A percentile compares a stretch with the other conserved stretches of the same genome.
These are phyloP conservation scores for Mastomys natalensis DNA, from an alignment of 2,113 vertebrate species.

Conservation along the genomic window DNA sequence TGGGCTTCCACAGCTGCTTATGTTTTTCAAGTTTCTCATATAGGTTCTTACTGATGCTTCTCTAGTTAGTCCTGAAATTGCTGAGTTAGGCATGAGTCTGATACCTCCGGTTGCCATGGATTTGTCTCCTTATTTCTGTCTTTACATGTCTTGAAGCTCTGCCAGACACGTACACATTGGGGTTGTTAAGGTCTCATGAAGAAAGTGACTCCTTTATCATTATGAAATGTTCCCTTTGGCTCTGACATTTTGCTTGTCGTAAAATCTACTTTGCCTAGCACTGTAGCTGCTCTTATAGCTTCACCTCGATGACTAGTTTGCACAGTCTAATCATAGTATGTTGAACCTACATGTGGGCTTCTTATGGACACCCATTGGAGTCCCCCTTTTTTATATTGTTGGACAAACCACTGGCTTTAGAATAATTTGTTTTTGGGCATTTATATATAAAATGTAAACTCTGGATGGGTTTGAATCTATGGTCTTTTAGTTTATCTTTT, in stretches of 20 bases:
- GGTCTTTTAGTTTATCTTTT: background rate
- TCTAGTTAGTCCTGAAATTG: background rate
- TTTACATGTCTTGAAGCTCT: slow-evolving; percentile 25
- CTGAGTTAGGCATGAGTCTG: background rate
- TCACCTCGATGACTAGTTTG: background rate
- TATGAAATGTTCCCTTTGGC: background rate
- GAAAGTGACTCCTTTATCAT: background rate
- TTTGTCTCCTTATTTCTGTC: background rate
- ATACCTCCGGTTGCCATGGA: background rate
- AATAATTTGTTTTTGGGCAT: background rate
- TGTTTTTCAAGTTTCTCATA: background rate
- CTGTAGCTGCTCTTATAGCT: background rate
- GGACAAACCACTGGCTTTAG: background rate
- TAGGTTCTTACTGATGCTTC: background rate
- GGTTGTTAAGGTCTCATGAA: background rate
- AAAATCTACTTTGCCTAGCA: background rate
- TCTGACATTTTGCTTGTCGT: background rate
- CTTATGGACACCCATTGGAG: background rate
- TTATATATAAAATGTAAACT: background rate
- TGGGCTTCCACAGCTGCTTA: background rate
- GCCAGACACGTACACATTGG: background rate
- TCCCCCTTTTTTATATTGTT: background rate
- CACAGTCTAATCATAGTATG: background rate
- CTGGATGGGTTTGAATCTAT: background rate
- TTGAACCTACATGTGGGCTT: background rate